Evolutionary conservation across 2,888 invertebrate species (phyloP).

Genomic region (Machimus atricapillus): DNA sequence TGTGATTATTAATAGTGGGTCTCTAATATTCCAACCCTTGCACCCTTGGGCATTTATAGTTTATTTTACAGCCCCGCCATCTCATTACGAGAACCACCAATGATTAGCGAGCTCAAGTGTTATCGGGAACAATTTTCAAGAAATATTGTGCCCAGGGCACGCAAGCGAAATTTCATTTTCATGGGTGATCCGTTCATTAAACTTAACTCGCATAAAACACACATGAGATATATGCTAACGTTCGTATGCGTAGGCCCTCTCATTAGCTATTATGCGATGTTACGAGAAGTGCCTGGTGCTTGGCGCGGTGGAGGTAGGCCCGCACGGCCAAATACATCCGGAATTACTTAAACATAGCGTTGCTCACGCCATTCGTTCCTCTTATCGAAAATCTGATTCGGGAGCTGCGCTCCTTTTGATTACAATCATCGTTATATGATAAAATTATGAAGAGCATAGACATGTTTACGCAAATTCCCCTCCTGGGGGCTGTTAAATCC

Average conservation of each 20-base stretch:
- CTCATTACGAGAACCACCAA: not conserved
- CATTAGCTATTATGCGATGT: conserved; percentile 20
- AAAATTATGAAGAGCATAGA: conserved; percentile 29
- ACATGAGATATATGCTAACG: conserved; percentile 15
- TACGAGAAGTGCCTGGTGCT: not conserved
- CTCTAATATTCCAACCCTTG: not conserved
- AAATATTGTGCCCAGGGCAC: not conserved
- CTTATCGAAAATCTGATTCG: conserved; percentile 30
- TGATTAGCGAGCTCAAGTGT: not conserved
- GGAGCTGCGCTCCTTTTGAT: conserved; percentile 7
- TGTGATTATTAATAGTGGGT: not conserved
- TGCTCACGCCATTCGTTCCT: conserved; percentile 7
- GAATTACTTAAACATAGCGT: conserved; percentile 16
- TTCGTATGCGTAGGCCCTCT: not conserved
- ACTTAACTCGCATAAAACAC: not conserved
- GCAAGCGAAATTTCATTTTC: conserved; percentile 13
- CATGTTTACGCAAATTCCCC: conserved; percentile 30
- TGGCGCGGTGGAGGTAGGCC: not conserved
- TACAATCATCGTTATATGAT: conserved; percentile 33
- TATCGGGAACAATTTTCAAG: not conserved
- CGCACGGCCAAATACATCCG: not conserved
- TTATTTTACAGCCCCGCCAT: not conserved
- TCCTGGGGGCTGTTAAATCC: conserved; percentile 22
- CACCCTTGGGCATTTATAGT: not conserved
- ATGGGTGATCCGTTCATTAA: conserved; percentile 26